phyloP scores from a whole-genome alignment of 2,113 vertebrate genomes.

The Piaya cayana region DNA sequence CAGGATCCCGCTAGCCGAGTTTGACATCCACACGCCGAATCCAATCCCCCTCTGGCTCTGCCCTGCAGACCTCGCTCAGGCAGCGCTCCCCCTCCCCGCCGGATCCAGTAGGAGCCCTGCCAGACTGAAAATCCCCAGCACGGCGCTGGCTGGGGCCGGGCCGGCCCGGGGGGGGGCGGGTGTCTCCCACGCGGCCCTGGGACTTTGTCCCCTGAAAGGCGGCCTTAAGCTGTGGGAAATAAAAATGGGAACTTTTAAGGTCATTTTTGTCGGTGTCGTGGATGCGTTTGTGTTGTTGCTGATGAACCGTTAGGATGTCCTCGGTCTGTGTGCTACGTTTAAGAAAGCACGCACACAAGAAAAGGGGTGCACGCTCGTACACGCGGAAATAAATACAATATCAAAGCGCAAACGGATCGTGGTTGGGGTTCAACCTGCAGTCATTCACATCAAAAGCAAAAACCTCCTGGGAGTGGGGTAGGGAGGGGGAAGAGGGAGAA shows the following conservation, averaged over 20 bases:
- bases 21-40: constrained; percentile 13
- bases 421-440: neutral
- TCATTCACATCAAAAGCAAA: neutral
- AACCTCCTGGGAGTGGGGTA: neutral
- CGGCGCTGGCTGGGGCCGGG: neutral
- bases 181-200: neutral
- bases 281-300: neutral
- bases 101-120: neutral
- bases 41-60: neutral
- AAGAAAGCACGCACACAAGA: neutral
- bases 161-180: rapidly evolving
- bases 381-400: neutral
- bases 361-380: neutral
- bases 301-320: neutral
- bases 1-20: neutral
- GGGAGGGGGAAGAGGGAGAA: neutral
- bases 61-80: neutral
- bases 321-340: neutral
- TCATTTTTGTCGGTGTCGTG: neutral
- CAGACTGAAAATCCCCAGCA: neutral
- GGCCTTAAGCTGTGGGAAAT: neutral
- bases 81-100: neutral
- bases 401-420: neutral
- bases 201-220: neutral
- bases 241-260: neutral